Evolutionary conservation across 2,888 invertebrate genomes (phyloP).

Genomic region (Philhelius pedissequus): DNA sequence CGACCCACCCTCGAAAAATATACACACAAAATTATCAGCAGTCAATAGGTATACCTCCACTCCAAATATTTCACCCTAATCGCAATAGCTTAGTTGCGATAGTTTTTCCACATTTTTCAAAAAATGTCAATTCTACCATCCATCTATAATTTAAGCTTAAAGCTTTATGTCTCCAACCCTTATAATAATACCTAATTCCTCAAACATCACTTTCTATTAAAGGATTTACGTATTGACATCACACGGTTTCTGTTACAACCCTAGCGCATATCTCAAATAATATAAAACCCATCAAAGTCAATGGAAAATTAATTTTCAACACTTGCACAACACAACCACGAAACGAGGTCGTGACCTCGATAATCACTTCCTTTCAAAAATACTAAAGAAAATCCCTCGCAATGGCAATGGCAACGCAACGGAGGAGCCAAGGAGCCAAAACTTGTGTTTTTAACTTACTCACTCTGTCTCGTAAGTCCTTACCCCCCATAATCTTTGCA

Average conservation of each 20-base stretch:
- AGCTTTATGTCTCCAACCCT: not conserved
- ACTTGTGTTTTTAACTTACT: slow-evolving; percentile 20
- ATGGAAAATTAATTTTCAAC: slow-evolving; percentile 65
- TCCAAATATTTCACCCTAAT: too few species aligned
- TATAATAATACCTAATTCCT: too few species aligned
- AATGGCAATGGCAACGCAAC: slow-evolving; percentile 8
- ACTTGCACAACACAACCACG: slow-evolving; percentile 44
- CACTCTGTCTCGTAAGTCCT: not conserved
- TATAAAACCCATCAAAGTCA: slow-evolving; percentile 46
- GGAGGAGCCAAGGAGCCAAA: slow-evolving; percentile 14
- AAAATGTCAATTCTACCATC: too few species aligned
- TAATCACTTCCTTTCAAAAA: slow-evolving; percentile 60
- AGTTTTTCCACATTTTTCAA: too few species aligned
- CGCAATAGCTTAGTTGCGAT: too few species aligned
- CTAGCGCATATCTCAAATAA: not conserved
- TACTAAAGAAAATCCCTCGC: slow-evolving; percentile 13
- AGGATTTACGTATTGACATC: not conserved
- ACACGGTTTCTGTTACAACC: not conserved
- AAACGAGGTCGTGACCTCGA: slow-evolving; percentile 64
- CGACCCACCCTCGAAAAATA: too few species aligned
- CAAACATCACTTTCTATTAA: slow-evolving; percentile 10
- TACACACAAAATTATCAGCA: too few species aligned
- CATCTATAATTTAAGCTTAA: not conserved
- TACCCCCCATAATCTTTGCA: not conserved
- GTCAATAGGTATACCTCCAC: too few species aligned